Evolutionary conservation across 2,797 vertebrate species (phyloP), one percentile per base, ranked within the genome.

Genomic region (Rhyacichthys aspro): DNA sequence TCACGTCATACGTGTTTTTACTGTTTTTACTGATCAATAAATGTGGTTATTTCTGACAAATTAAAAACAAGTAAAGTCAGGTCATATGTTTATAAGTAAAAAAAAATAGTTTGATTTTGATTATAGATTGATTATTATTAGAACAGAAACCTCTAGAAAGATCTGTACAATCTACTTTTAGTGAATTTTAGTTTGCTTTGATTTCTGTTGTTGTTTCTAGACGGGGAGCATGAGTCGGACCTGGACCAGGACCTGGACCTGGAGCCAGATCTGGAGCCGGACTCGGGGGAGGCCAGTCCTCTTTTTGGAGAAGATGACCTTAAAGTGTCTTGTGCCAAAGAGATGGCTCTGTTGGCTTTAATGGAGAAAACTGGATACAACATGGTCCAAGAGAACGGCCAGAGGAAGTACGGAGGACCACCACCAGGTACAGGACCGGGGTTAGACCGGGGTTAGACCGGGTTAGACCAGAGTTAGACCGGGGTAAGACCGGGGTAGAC

Each of bases 341-440:
- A 95, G 76, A 85, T 91, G 8, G 94, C 96, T 9, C 91, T 98
- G 43, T 87, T 98, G 18, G 90, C 87, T 1, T 87, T 98, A 23
- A 94, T 98, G 90, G 93, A 96, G 72, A 95, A 91, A 82, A 96
- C 95, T 0, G 97, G 96, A 1, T 98, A 98, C 84, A 92, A 67
- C 84, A 95, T 99, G 91, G 87, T 98, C 72, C 97, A 99, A 81
- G 95, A 94, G 85, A 98, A 98, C 11, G 97, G 97, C 1, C 97
- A 98, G 75, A 94, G 97, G 78, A 98, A 94, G 87, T 98, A 95
- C 65, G 97, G 96, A 34, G 96, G 96, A 10, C 97, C 97, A 14
- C 96, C 97, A 39, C 97, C 97, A 93, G 96, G 97, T 96, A 63
- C 1, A 19, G 9, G 7, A 17, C 42, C 42, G n/a, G n/a, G n/a